Conservation (phyloP, 2,797 vertebrate species). For the Carduelis carduelis region DNA sequence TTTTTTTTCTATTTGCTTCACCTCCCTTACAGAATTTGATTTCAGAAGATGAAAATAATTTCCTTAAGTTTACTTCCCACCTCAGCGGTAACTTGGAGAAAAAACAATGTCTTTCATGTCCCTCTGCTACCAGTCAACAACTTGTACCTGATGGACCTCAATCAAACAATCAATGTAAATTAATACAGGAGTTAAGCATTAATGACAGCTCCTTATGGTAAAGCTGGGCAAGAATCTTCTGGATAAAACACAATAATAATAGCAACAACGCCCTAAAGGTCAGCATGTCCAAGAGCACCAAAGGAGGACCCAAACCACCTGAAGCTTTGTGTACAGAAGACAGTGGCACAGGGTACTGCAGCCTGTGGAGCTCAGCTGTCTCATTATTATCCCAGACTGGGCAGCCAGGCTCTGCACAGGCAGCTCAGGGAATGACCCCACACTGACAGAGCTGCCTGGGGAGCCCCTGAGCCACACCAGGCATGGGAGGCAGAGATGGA, state of each 20-base stretch:
- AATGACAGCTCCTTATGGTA: not conserved
- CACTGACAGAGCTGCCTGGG: not conserved
- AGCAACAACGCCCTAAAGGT: not conserved
- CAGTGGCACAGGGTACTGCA: accelerated
- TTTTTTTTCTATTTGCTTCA: not conserved
- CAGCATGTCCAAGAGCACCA: not conserved
- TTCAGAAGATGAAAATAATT: not conserved
- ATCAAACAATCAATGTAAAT: not conserved
- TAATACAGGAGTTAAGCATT: not conserved
- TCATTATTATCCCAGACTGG: not conserved
- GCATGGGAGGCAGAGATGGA: not conserved
- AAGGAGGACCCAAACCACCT: not conserved
- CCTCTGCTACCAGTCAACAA: not conserved
- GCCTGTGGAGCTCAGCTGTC: not conserved
- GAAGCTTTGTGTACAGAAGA: not conserved
- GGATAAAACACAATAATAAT: not conserved
- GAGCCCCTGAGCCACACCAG: not conserved
- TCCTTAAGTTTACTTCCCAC: not conserved
- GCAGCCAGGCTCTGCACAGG: not conserved
- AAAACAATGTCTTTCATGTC: not conserved
- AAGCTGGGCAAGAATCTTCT: not conserved
- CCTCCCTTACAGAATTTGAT: not conserved
- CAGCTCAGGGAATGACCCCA: not conserved
- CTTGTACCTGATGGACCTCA: not conserved
- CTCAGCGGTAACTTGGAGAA: not conserved